Conservation (phyloP, 37 sponge, comb jelly and placozoan species). For the Corticium candelabrum region DNA sequence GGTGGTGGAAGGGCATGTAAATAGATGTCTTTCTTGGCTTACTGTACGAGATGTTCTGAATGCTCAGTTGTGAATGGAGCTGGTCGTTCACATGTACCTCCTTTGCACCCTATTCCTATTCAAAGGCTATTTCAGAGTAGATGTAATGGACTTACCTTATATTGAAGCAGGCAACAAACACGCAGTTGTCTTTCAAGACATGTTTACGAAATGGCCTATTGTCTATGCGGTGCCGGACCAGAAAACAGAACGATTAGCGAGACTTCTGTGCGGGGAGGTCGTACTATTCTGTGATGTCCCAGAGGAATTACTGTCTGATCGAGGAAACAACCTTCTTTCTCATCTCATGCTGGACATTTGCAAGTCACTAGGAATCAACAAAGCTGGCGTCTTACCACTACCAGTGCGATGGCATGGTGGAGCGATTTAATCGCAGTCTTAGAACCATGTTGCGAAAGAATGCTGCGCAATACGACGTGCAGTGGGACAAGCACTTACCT, state of each 20-base stretch:
- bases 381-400: background rate
- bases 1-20: constrained; percentile 56
- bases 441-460: constrained; percentile 27
- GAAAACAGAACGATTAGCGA: constrained; percentile 26
- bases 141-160: constrained; percentile 38
- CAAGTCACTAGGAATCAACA: background rate
- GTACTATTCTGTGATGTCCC: background rate
- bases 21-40: background rate
- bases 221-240: constrained; percentile 48
- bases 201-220: constrained; percentile 43
- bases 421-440: constrained; percentile 22
- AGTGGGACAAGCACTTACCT: constrained; percentile 25
- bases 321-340: background rate
- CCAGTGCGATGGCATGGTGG: constrained; percentile 27
- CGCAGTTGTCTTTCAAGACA: constrained; percentile 35
- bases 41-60: constrained; percentile 27
- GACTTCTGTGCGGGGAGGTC: background rate
- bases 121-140: constrained; percentile 36
- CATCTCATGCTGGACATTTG: background rate
- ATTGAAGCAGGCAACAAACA: constrained; percentile 3
- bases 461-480: background rate
- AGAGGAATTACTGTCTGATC: background rate
- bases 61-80: constrained; percentile 23
- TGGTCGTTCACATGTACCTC: constrained; percentile 10
- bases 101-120: constrained; percentile 42